These are phyloP conservation scores for Drosophila littoralis DNA, from an alignment of 1,140 invertebrate genomes.

Conservation along the genomic window DNA sequence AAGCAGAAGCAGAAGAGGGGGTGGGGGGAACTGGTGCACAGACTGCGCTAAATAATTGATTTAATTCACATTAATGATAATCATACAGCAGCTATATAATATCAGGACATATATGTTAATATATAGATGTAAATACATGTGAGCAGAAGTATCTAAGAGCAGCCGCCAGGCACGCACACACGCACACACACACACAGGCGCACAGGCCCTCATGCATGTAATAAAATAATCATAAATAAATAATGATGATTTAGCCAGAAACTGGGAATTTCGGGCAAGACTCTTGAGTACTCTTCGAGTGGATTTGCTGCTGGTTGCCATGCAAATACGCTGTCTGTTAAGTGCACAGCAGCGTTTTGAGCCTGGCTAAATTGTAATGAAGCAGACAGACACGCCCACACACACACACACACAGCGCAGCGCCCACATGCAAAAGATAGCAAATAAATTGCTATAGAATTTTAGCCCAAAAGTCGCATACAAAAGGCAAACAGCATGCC, in stretches of 20 bases:
- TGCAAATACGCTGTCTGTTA: conserved; percentile 38
- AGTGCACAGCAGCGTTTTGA: conserved; percentile 40
- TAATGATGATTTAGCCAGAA: conserved; percentile 69
- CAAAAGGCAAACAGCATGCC: conserved; percentile 58
- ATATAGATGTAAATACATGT: background rate
- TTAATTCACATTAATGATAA: conserved; percentile 70
- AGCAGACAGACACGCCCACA: conserved; percentile 13
- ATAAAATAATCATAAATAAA: conserved; percentile 83
- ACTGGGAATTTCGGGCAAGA: conserved; percentile 31
- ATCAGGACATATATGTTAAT: background rate
- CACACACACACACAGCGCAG: conserved; percentile 12
- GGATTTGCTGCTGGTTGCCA: conserved; percentile 8
- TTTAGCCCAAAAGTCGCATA: conserved; percentile 81
- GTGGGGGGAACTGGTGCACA: background rate
- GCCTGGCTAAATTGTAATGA: conserved; percentile 42
- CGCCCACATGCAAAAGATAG: conserved; percentile 39
- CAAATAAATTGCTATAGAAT: conserved; percentile 82
- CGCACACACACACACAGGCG: conserved; percentile 24
- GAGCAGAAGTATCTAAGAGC: conserved; percentile 30
- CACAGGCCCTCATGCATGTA: conserved; percentile 48
- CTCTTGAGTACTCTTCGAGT: conserved; percentile 10
- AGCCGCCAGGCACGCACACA: conserved; percentile 37
- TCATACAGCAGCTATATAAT: conserved; percentile 25
- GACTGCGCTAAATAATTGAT: conserved; percentile 63
- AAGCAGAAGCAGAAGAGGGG: too few relatives aligned